These are phyloP conservation scores for Argyresthia goedartella DNA, from an alignment of 2,888 invertebrate genomes.

Conservation along the genomic window DNA sequence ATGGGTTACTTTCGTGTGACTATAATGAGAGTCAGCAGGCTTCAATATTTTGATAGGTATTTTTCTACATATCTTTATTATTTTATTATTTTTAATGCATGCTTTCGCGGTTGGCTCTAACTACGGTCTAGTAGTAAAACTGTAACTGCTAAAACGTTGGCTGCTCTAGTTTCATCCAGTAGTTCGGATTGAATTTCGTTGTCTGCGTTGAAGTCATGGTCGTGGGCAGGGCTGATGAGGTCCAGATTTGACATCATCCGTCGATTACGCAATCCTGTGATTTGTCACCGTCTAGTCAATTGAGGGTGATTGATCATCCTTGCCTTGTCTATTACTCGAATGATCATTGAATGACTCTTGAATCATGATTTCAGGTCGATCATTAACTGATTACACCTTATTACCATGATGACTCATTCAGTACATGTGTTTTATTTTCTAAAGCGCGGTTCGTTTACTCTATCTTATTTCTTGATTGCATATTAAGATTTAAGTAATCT, in stretches of 20 bases:
- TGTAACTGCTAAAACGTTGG: not conserved
- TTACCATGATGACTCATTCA: not conserved
- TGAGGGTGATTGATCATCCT: constrained; percentile 48
- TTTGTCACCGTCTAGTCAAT: constrained; percentile 24
- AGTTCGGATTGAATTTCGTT: not conserved
- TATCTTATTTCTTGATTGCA: no score
- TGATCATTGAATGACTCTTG: constrained; percentile 3
- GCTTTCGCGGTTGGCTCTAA: not conserved
- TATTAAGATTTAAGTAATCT: not conserved
- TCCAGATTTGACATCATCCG: constrained; percentile 39
- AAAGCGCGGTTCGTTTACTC: no score
- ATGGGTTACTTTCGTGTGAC: constrained; percentile 18
- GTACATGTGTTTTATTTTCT: no score
- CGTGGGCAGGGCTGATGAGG: constrained; percentile 19
- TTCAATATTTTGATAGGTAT: constrained; percentile 4
- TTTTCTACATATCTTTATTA: not conserved
- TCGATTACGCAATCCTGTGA: constrained; percentile 32
- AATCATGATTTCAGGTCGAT: constrained; percentile 5
- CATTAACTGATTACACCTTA: constrained; percentile 8
- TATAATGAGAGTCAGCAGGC: constrained; percentile 6
- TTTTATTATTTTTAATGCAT: not conserved
- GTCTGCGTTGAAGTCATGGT: not conserved
- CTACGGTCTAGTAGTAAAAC: not conserved
- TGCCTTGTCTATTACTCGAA: constrained; percentile 14
- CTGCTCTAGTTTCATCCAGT: not conserved